Percentiles rank a stretch among this genome's conserved stretches.
These are phyloP conservation scores for Euzetes globulus DNA, from an alignment of 2,888 invertebrate genomes.

Conservation along the genomic window DNA sequence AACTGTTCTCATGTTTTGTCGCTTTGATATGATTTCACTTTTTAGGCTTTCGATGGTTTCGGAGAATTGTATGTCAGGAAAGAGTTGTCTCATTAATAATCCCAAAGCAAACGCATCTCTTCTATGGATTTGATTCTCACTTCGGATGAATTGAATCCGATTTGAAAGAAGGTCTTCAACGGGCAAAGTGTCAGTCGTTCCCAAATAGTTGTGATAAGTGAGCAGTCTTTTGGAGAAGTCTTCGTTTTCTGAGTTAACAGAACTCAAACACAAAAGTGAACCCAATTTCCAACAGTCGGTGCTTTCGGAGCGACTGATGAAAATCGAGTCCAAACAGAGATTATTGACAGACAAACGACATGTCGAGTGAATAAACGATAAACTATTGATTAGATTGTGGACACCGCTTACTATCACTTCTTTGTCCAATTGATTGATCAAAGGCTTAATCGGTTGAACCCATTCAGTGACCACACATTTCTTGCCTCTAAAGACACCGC, in stretches of 20 bases:
- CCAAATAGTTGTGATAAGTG: constrained; percentile 13
- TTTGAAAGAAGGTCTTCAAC: constrained; percentile 18
- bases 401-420: constrained; percentile 28
- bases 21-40: neutral
- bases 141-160: constrained; percentile 3
- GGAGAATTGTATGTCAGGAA: neutral
- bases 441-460: constrained; percentile 8
- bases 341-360: constrained; percentile 31
- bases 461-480: constrained; percentile 34
- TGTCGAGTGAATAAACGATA: constrained; percentile 30
- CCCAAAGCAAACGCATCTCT: constrained; percentile 34
- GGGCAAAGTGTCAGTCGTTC: constrained; percentile 9
- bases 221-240: constrained; percentile 15
- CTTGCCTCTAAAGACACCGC: constrained; percentile 22
- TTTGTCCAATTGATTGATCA: constrained; percentile 25
- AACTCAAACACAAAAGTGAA: constrained; percentile 30
- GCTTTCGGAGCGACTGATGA: constrained; percentile 26
- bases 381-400: constrained; percentile 15
- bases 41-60: neutral
- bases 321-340: constrained; percentile 29
- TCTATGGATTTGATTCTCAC: constrained; percentile 8
- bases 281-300: constrained; percentile 35
- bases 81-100: constrained; percentile 7
- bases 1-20: constrained; percentile 10
- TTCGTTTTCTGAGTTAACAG: neutral